Percentiles rank a stretch among this genome's conserved stretches.
phyloP scores from a whole-genome alignment of 1,140 invertebrate genomes.

The Drosophila melanogaster region Release_6_plus_ISO1_MT NT_037436.4:9033501-9034000 shows the following conservation, averaged over 20 bases:
- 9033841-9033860: constrained; percentile 18
- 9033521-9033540: constrained; percentile 83
- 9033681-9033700: too few relatives aligned
- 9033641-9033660: background rate
- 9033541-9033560: constrained; percentile 85
- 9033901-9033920: constrained; percentile 43
- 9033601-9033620: constrained; percentile 56
- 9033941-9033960: constrained; percentile 69
- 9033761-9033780: background rate
- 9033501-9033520: constrained; percentile 81
- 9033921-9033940: constrained; percentile 17
- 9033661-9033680: too few relatives aligned
- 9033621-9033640: constrained; percentile 41
- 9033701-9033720: too few relatives aligned
- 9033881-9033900: constrained; percentile 26
- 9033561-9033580: constrained; percentile 83
- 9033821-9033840: constrained; percentile 18
- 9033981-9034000: constrained; percentile 66
- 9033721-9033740: background rate
- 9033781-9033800: background rate
- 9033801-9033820: constrained; percentile 27
- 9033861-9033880: background rate
- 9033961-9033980: constrained; percentile 47
- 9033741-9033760: background rate
- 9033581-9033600: constrained; percentile 46